A percentile compares a stretch with the other conserved stretches of the same genome.
phyloP scores from a whole-genome alignment of 2,888 invertebrate species.

The Gerris lacustris region DNA sequence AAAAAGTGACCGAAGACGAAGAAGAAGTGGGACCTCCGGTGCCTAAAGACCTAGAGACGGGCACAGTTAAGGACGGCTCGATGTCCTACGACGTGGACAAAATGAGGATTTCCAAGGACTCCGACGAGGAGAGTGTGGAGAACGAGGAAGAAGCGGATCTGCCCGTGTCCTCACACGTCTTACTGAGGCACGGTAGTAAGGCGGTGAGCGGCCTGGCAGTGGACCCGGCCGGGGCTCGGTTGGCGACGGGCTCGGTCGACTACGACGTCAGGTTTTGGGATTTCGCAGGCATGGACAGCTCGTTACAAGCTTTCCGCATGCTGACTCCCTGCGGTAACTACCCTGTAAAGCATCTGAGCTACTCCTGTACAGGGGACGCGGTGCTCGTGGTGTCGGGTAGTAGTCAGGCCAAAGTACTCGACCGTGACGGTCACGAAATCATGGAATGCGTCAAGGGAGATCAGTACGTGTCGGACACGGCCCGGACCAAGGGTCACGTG shows the following conservation, averaged over 20 bases:
- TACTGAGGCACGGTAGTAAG: constrained; percentile 71
- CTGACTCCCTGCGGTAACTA: constrained; percentile 93
- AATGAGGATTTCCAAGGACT: constrained; percentile 33
- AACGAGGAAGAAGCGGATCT: constrained; percentile 28
- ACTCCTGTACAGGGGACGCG: constrained; percentile 86
- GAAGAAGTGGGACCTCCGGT: constrained; percentile 37
- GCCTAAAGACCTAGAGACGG: constrained; percentile 22
- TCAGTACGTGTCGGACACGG: constrained; percentile 90
- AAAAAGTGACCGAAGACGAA: constrained; percentile 10
- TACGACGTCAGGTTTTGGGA: constrained; percentile 97
- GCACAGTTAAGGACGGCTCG: too few relatives aligned
- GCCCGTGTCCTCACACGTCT: constrained; percentile 43
- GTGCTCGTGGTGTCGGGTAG: constrained; percentile 86
- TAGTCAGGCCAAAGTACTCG: constrained; percentile 84
- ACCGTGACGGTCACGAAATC: constrained; percentile 86
- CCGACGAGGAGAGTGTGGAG: constrained; percentile 19
- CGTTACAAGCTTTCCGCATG: constrained; percentile 79
- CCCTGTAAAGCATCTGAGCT: constrained; percentile 78
- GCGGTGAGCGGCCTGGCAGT: constrained; percentile 80
- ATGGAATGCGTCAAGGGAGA: constrained; percentile 90
- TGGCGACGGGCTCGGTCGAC: constrained; percentile 85
- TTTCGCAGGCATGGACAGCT: constrained; percentile 94
- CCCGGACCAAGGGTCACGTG: constrained; percentile 85
- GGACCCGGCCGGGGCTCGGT: constrained; percentile 86
- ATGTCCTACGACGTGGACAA: neutral